Evolutionary conservation across 2,113 vertebrate species (phyloP), one percentile per base, ranked within the genome.

Genomic region (Tyto alba): DNA sequence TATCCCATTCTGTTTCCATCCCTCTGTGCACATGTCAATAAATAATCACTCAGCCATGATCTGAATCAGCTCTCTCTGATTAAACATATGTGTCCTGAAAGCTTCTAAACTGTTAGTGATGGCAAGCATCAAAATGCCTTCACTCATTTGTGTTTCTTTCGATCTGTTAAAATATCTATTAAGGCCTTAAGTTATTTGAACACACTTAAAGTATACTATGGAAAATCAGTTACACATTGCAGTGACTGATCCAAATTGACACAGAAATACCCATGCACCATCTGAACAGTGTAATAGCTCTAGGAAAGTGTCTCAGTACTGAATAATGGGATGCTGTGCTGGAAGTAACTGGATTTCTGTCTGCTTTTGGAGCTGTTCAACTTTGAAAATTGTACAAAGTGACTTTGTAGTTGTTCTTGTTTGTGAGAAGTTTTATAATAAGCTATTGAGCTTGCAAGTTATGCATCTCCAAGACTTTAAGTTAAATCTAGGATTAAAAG

Each of bases 21-120:
- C 40, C 91, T 89, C 74, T 76, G 2, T 96, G 90, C 91, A 89
- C 66, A 45, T 81, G 87, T 95, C 96, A 94, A 96, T 96, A 96
- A 95, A 94, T 92, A 91, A 87, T 87, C 87, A 74, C 77, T 95
- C 78, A 82, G 67, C 86, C 71, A 3, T 94, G 89, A 85, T 91
- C 84, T 47, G 74, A 53, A 71, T 93, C 91, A 95, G 7, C 80
- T 20, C n/a, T 8, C 22, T 53, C 74, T 85, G 91, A 89, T 95
- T 91, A 90, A 93, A 79, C 75, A 50, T 53, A 43, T 45, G 91
- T 79, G 77, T 84, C 63, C 90, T 83, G 85, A 93, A 88, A 89
- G 81, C 91, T 85, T 73, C 6, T 7, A 25, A 90, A 62, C 66
- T 38, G 20, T 60, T 17, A 88, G 72, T 45, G 92, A 52, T 78